phyloP scores from a whole-genome alignment of 2,797 vertebrate genomes.

The Pseudochromis fuscus region DNA sequence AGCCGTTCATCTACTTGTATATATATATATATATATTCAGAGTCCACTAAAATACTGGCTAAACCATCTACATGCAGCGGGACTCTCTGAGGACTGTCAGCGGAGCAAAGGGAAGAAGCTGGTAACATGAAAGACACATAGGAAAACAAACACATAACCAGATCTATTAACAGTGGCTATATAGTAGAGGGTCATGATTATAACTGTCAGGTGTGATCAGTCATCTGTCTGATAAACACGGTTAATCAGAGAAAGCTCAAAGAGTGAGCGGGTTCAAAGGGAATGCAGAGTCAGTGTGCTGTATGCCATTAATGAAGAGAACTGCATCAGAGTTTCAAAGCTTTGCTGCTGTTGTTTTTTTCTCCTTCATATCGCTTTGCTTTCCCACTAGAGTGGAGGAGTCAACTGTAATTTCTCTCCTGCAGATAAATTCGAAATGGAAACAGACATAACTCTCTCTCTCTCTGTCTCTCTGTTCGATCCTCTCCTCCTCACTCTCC shows the following conservation, averaged over 20 bases:
- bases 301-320: slow-evolving; percentile 74
- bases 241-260: slow-evolving; percentile 71
- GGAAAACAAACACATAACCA: slow-evolving; percentile 27
- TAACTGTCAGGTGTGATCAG: slow-evolving; percentile 64
- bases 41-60: slow-evolving; percentile 24
- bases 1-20: no score
- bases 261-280: slow-evolving; percentile 68
- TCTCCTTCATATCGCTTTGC: slow-evolving; percentile 72
- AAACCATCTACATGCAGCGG: slow-evolving; percentile 12
- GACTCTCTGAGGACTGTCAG: slow-evolving; percentile 28
- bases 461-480: slow-evolving; percentile 37
- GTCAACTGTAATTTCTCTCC: slow-evolving; percentile 83
- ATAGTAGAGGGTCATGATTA: slow-evolving; percentile 56
- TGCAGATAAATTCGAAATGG: slow-evolving; percentile 81
- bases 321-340: slow-evolving; percentile 75
- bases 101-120: slow-evolving; percentile 4
- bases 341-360: slow-evolving; percentile 69
- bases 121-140: slow-evolving; percentile 29
- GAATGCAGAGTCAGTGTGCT: slow-evolving; percentile 63
- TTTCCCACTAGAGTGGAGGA: slow-evolving; percentile 77
- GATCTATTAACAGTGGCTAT: slow-evolving; percentile 44
- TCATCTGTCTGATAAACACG: slow-evolving; percentile 61
- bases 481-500: slow-evolving; percentile 31
- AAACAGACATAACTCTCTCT: slow-evolving; percentile 78
- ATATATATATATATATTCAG: no score